Evolutionary conservation across 2,113 vertebrate species (phyloP), one percentile per base, ranked within the genome.

Genomic region (Prionailurus bengalensis): DNA sequence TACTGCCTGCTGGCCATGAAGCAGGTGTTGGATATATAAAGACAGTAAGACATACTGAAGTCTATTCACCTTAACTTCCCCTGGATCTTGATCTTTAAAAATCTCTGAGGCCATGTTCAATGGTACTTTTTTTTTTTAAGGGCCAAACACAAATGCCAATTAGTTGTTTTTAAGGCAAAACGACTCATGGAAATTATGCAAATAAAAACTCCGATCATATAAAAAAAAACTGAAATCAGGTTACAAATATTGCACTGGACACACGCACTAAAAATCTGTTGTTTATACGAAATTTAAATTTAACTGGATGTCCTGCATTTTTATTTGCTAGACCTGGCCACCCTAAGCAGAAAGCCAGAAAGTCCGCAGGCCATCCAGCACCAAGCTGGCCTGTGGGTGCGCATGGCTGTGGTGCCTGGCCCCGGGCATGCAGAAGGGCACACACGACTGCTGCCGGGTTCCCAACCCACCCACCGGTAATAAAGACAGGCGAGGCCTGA

Each of bases 101-200:
- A 58, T 84, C 76, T 86, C 82, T 91, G 78, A 65, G 21, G 19
- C 21, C 5, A 1, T 74, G 33, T 86, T 90, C 6, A 81, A 42
- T 19, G 31, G 19, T 4, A 45, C 14, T 42, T 55, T 19, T 53
- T 79, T 61, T 61, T 58, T 58, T 61, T 61, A 55, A 31, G 29
- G 42, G 66, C 63, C 74, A 86, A 76, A 36, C 12, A 23, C 31
- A 94, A 82, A 53, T 36, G 74, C 48, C 29, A 42, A 53, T 74
- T 74, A 53, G 33, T 87, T 93, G 29, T 58, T 91, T 87, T 84
- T 61, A 94, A 85, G 45, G 48, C 45, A 88, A 95, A 96, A 84
- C 3, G 81, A 90, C 55, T 80, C 29, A 55, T 19, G n/a, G 29
- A 83, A 96, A 91, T 83, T 66, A 58, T 73, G 68, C 53, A 95